phyloP scores from a whole-genome alignment of 1,140 invertebrate species.

The Diuraphis noxia region DNA sequence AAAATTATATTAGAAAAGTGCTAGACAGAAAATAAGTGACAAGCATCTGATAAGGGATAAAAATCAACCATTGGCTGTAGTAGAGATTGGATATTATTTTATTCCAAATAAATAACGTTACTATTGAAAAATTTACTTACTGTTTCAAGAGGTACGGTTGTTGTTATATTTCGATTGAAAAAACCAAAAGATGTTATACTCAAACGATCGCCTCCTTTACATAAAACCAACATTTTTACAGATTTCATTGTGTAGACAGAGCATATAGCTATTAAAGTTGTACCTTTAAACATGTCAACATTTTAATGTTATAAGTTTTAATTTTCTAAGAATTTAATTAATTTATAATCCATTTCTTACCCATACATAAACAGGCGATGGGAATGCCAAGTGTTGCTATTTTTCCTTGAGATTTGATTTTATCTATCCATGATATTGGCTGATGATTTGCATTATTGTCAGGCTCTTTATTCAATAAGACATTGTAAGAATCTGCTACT shows the following conservation, averaged over 20 bases:
- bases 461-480: neutral
- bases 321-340: neutral
- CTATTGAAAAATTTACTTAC: neutral
- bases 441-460: neutral
- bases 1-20: too few species aligned
- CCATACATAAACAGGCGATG: constrained; percentile 26
- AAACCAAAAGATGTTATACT: constrained; percentile 41
- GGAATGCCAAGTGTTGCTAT: constrained; percentile 17
- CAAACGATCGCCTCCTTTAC: constrained; percentile 10
- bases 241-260: constrained; percentile 37
- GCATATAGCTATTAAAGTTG: constrained; percentile 17
- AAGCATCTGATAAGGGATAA: neutral
- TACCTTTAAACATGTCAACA: neutral
- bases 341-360: constrained; percentile 21
- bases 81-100: neutral
- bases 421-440: constrained; percentile 4
- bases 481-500: constrained; percentile 39
- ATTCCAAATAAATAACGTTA: neutral
- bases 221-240: constrained; percentile 33
- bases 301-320: neutral
- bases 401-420: constrained; percentile 36
- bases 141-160: constrained; percentile 30
- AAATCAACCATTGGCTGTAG: too few species aligned
- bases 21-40: neutral
- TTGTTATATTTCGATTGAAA: constrained; percentile 32